Conservation (phyloP, 2,113 vertebrate genomes). For the Columbina picui region DNA sequence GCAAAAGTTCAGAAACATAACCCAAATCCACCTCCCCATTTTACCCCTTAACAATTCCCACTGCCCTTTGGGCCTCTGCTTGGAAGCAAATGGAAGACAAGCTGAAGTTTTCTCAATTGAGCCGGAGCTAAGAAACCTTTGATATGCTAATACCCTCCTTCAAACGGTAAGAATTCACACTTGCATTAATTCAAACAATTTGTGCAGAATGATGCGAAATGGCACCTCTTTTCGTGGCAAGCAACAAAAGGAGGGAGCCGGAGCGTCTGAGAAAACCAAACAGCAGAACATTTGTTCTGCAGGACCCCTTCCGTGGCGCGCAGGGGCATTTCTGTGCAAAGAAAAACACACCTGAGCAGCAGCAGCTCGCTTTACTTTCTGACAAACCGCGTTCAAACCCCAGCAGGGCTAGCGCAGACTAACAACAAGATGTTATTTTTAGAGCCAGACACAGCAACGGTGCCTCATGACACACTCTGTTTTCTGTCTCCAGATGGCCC, state of each 20-base stretch:
- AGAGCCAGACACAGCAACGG: constrained; percentile 50
- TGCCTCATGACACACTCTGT: constrained; percentile 52
- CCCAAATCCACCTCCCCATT: constrained; percentile 82
- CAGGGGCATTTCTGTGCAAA: constrained; percentile 31
- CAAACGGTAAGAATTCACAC: constrained; percentile 92
- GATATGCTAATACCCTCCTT: constrained; percentile 92
- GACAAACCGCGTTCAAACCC: constrained; percentile 30
- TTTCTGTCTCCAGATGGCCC: constrained; percentile 70
- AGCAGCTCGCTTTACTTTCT: constrained; percentile 16
- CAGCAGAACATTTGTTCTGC: constrained; percentile 77
- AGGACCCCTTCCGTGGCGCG: constrained; percentile 66
- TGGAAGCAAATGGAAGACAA: constrained; percentile 86
- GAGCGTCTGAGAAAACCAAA: constrained; percentile 72
- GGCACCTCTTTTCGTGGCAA: constrained; percentile 77
- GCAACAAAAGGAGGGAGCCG: constrained; percentile 80
- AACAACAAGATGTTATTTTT: constrained; percentile 37
- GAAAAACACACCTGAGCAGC: constrained; percentile 73
- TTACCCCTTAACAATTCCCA: constrained; percentile 79
- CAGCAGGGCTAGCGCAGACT: constrained; percentile 29
- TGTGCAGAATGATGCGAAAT: constrained; percentile 86
- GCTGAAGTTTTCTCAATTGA: constrained; percentile 88
- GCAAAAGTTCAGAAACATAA: constrained; percentile 79
- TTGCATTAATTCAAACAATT: constrained; percentile 91
- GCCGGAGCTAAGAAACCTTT: constrained; percentile 87
- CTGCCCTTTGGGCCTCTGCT: constrained; percentile 85